Conservation (phyloP, 2,888 invertebrate species). For the Monopis laevigella region DNA sequence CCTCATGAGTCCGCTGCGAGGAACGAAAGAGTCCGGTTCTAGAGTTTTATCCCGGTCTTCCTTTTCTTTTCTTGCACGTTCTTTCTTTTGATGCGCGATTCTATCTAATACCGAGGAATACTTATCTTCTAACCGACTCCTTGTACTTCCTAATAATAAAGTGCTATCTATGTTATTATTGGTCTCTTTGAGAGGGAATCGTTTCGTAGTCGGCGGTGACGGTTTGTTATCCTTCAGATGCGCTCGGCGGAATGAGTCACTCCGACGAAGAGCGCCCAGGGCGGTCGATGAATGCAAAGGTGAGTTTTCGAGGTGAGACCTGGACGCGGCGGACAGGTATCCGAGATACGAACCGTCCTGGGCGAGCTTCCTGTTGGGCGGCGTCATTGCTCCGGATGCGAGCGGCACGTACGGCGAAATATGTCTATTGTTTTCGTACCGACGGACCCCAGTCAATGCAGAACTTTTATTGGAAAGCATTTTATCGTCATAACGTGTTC, state of each 20-base stretch:
- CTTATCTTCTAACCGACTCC: constrained; percentile 80
- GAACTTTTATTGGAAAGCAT: constrained; percentile 31
- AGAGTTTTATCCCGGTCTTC: constrained; percentile 75
- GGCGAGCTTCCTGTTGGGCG: constrained; percentile 38
- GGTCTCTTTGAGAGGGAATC: constrained; percentile 55
- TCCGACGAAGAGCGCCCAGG: constrained; percentile 41
- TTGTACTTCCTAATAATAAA: constrained; percentile 62
- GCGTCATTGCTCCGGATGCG: constrained; percentile 31
- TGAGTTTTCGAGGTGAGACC: constrained; percentile 47
- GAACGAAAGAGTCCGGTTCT: constrained; percentile 65
- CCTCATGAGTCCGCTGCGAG: constrained; percentile 67
- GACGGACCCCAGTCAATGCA: constrained; percentile 42
- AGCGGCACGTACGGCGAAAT: constrained; percentile 49
- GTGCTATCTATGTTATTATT: constrained; percentile 53
- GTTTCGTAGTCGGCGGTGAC: constrained; percentile 46
- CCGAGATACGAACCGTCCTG: constrained; percentile 50
- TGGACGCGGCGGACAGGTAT: constrained; percentile 48
- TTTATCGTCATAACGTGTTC: constrained; percentile 53
- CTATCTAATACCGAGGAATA: constrained; percentile 80
- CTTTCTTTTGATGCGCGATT: constrained; percentile 69
- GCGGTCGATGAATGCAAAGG: constrained; percentile 43
- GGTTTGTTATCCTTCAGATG: constrained; percentile 51
- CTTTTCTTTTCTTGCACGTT: constrained; percentile 54
- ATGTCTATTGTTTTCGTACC: constrained; percentile 53
- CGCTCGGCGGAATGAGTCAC: constrained; percentile 58